Percentiles rank a stretch among this genome's conserved stretches.
Conservation (phyloP, 2,888 invertebrate species). For the Sacculina carcini region DNA sequence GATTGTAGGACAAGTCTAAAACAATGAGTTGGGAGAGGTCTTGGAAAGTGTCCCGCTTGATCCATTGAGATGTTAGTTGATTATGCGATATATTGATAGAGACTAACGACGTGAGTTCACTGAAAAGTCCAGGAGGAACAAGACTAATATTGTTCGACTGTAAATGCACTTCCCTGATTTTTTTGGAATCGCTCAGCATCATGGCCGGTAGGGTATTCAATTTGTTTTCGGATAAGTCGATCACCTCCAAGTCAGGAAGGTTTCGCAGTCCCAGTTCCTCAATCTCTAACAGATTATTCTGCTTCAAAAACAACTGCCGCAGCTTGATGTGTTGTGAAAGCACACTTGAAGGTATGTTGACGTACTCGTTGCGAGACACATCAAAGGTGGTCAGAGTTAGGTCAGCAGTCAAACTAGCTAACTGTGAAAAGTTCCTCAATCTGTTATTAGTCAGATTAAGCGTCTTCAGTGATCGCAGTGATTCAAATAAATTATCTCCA, state of each 20-base stretch:
- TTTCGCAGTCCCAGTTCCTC: conserved; percentile 52
- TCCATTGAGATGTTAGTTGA: conserved; percentile 60
- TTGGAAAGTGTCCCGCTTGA: conserved; percentile 50
- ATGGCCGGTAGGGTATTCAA: conserved; percentile 52
- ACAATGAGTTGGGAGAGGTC: conserved; percentile 66
- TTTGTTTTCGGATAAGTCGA: conserved; percentile 65
- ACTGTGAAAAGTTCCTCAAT: conserved; percentile 16
- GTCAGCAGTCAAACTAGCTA: too few relatives aligned
- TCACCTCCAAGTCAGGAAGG: conserved; percentile 43
- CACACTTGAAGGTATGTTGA: conserved; percentile 33
- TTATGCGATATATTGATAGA: conserved; percentile 62
- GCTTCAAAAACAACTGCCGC: conserved; percentile 48
- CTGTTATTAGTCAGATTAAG: conserved; percentile 18
- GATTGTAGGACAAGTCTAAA: conserved; percentile 58
- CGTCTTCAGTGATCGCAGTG: conserved; percentile 14
- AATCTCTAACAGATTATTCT: conserved; percentile 54
- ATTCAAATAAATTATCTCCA: too few relatives aligned
- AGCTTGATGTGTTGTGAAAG: conserved; percentile 37
- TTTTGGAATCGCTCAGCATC: conserved; percentile 30
- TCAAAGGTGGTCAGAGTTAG: conserved; percentile 21
- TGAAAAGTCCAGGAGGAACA: conserved; percentile 55
- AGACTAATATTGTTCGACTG: conserved; percentile 74
- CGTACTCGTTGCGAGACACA: conserved; percentile 12
- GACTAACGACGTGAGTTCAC: conserved; percentile 52
- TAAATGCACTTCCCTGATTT: conserved; percentile 55